Percentiles rank a stretch among this genome's conserved stretches.
phyloP scores from a whole-genome alignment of 2,888 invertebrate species.

The Amaurobius ferox region DNA sequence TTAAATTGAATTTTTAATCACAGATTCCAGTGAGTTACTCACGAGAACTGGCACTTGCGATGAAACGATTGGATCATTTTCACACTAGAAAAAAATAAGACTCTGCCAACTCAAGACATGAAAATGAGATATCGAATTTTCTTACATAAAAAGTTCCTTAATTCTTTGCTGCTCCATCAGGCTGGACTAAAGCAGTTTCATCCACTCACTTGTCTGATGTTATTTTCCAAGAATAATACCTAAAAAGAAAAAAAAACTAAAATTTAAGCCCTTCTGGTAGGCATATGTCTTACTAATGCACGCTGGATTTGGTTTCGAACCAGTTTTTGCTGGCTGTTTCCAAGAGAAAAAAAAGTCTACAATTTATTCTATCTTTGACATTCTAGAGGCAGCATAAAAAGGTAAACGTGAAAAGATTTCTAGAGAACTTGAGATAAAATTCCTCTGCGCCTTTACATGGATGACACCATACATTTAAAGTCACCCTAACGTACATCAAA shows the following conservation, averaged over 20 bases:
- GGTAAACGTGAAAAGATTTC: conserved; percentile 17
- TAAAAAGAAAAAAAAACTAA: not conserved
- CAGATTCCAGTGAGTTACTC: too few relatives aligned
- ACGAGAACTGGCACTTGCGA: too few relatives aligned
- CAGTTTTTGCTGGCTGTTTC: conserved; percentile 35
- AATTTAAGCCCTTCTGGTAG: not conserved
- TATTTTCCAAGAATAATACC: not conserved
- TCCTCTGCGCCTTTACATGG: conserved; percentile 23
- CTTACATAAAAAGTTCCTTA: not conserved
- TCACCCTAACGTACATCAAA: not conserved
- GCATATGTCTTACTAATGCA: conserved; percentile 13
- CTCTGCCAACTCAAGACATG: not conserved
- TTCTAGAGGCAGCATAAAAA: conserved; percentile 22
- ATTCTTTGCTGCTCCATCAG: not conserved
- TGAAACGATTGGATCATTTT: too few relatives aligned
- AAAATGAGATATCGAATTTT: conserved; percentile 1
- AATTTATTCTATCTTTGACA: conserved; percentile 45
- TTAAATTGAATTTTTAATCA: too few relatives aligned
- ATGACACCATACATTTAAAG: conserved; percentile 23
- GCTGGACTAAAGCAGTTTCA: not conserved
- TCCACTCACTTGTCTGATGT: not conserved
- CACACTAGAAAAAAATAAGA: not conserved
- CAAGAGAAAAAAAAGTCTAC: conserved; percentile 7
- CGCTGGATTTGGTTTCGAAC: conserved; percentile 39
- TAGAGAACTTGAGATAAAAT: conserved; percentile 49